Percentiles rank a stretch among this genome's conserved stretches.
These are phyloP conservation scores for Sphyrna mokarran DNA, from an alignment of 2,113 vertebrate genomes.

Conservation along the genomic window DNA sequence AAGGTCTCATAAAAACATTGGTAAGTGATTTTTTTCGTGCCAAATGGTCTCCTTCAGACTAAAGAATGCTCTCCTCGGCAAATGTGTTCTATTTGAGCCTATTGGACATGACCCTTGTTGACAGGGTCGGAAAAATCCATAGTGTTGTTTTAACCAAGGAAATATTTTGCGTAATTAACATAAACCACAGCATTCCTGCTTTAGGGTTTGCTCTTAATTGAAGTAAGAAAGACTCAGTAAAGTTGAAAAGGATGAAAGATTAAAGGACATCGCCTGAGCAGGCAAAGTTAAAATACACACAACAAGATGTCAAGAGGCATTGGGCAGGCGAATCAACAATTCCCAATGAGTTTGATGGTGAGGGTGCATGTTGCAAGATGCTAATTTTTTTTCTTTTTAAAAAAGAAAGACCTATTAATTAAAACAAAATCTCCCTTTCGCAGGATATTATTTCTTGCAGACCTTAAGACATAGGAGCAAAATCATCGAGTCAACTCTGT, in stretches of 20 bases:
- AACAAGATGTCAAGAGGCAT: background rate
- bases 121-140: background rate
- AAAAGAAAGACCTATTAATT: background rate
- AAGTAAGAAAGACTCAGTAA: background rate
- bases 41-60: too few relatives aligned
- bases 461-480: too few relatives aligned
- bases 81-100: background rate
- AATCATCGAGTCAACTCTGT: too few relatives aligned
- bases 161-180: constrained; percentile 9
- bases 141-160: background rate
- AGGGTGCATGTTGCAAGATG: background rate
- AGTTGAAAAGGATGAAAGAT: constrained; percentile 19
- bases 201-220: background rate
- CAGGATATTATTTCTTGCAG: background rate
- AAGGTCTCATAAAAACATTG: background rate
- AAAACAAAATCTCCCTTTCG: background rate
- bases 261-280: background rate
- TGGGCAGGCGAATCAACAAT: background rate
- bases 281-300: background rate
- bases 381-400: background rate
- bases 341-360: background rate
- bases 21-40: background rate
- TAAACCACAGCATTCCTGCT: background rate
- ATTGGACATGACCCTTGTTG: background rate
- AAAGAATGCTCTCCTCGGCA: background rate